Conservation (phyloP, 1,140 invertebrate species). For the Drosophila burlai region DNA sequence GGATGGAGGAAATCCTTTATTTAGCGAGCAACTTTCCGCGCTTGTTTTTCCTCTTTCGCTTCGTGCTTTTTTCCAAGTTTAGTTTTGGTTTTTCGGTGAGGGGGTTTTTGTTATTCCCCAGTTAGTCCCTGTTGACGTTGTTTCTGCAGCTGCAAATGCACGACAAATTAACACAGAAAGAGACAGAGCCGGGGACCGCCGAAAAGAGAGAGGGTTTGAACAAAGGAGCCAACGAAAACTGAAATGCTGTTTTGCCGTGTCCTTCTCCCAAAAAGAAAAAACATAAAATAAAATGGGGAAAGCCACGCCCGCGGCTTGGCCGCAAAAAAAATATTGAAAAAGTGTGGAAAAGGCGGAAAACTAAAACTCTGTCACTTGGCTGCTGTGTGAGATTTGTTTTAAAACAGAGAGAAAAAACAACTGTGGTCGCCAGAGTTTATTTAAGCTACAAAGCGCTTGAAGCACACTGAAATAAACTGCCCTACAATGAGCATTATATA, state of each 20-base stretch:
- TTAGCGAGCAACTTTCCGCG: constrained; percentile 44
- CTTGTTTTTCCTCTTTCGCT: constrained; percentile 37
- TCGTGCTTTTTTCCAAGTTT: constrained; percentile 35
- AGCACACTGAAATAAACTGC: background rate
- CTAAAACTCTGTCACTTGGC: constrained; percentile 71
- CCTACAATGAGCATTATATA: background rate
- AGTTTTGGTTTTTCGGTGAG: constrained; percentile 36
- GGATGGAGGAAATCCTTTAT: constrained; percentile 44
- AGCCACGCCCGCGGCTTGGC: constrained; percentile 73
- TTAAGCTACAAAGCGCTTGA: constrained; percentile 17
- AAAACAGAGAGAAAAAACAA: constrained; percentile 19
- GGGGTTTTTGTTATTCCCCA: constrained; percentile 40
- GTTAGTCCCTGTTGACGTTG: constrained; percentile 35
- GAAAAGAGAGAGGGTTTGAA: constrained; percentile 9
- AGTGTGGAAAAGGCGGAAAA: constrained; percentile 48
- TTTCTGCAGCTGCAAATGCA: constrained; percentile 63
- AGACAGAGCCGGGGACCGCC: constrained; percentile 2
- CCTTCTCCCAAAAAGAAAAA: constrained; percentile 17
- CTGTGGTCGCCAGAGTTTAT: constrained; percentile 27
- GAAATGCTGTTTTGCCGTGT: constrained; percentile 51
- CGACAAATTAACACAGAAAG: constrained; percentile 76
- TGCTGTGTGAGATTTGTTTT: constrained; percentile 50
- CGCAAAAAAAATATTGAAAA: constrained; percentile 43
- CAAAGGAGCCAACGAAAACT: constrained; percentile 47
- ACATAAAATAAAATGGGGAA: constrained; percentile 18